phyloP scores from a whole-genome alignment of 1,140 invertebrate genomes.

The Drosophila serrata region DNA sequence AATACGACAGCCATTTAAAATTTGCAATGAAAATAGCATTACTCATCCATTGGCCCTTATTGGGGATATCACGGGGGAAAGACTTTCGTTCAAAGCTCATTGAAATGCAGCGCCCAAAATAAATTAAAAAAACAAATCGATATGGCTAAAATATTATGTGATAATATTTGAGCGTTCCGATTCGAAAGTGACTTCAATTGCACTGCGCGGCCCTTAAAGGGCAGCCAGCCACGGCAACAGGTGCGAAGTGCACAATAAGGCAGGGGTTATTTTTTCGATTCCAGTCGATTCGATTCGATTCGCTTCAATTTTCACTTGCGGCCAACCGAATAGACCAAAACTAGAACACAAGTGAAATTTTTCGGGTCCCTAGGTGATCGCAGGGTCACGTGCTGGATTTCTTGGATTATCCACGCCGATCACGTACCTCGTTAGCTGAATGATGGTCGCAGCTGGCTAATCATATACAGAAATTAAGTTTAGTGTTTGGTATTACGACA shows the following conservation, averaged over 20 bases:
- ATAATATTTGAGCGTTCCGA: slow-evolving; percentile 71
- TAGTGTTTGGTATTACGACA: slow-evolving; percentile 2
- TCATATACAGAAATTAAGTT: slow-evolving; percentile 25
- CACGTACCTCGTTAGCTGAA: slow-evolving; percentile 71
- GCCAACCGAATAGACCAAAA: slow-evolving; percentile 60
- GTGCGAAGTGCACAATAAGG: slow-evolving; percentile 68
- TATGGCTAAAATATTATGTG: slow-evolving; percentile 77
- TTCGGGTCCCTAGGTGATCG: slow-evolving; percentile 30
- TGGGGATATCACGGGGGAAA: slow-evolving; percentile 37
- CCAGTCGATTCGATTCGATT: slow-evolving; percentile 19
- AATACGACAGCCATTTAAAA: slow-evolving; percentile 1
- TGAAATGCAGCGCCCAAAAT: slow-evolving; percentile 67
- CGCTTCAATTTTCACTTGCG: slow-evolving; percentile 77
- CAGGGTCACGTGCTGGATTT: slow-evolving; percentile 72
- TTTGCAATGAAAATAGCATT: slow-evolving; percentile 20
- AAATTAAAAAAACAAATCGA: slow-evolving; percentile 36
- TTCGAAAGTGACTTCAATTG: slow-evolving; percentile 80
- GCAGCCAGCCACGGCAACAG: slow-evolving; percentile 28
- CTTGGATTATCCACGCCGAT: slow-evolving; percentile 50
- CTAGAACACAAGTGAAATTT: slow-evolving; percentile 85
- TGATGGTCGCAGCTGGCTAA: slow-evolving; percentile 39
- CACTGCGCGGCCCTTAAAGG: slow-evolving; percentile 62
- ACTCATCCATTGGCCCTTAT: slow-evolving; percentile 13
- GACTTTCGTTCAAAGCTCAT: slow-evolving; percentile 45
- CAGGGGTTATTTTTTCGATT: slow-evolving; percentile 9